A percentile compares a stretch with the other conserved stretches of the same genome.
phyloP scores from a whole-genome alignment of 2,888 invertebrate species.

The Esperia sulphurella region DNA sequence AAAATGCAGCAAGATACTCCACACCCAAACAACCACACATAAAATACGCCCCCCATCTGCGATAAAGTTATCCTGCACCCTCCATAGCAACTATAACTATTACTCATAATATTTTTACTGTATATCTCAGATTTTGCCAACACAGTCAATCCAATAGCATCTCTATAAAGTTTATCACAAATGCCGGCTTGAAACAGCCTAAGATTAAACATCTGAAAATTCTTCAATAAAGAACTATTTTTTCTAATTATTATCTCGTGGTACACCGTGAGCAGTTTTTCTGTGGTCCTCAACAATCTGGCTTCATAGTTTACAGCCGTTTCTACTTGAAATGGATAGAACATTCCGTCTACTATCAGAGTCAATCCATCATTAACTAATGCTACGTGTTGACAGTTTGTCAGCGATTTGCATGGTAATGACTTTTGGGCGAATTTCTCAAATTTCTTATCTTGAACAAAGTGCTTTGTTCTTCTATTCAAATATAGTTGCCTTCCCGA shows the following conservation, averaged over 20 bases:
- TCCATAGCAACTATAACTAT: slow-evolving; percentile 49
- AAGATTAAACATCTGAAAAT: slow-evolving; percentile 29
- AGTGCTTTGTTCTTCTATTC: background rate
- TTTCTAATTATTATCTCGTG: slow-evolving; percentile 57
- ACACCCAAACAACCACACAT: slow-evolving; percentile 48
- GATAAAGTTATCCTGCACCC: slow-evolving; percentile 51
- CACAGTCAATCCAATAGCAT: slow-evolving; percentile 46
- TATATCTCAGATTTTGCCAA: slow-evolving; percentile 38
- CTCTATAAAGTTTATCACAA: slow-evolving; percentile 38
- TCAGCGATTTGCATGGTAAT: slow-evolving; percentile 34
- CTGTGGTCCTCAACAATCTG: slow-evolving; percentile 33
- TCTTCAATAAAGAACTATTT: slow-evolving; percentile 28
- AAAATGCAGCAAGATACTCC: slow-evolving; percentile 25
- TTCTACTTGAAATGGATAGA: slow-evolving; percentile 38
- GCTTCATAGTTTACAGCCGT: slow-evolving; percentile 53
- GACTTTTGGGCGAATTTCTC: slow-evolving; percentile 37
- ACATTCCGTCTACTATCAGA: slow-evolving; percentile 34
- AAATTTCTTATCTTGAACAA: slow-evolving; percentile 40
- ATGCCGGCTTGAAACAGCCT: slow-evolving; percentile 60
- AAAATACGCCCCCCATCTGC: slow-evolving; percentile 47
- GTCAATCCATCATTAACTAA: slow-evolving; percentile 44
- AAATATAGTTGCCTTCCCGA: slow-evolving; percentile 34
- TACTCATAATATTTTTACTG: slow-evolving; percentile 37
- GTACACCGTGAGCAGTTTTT: slow-evolving; percentile 46
- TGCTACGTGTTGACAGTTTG: slow-evolving; percentile 34